Evolutionary conservation across 1,140 invertebrate species (phyloP), one percentile per base, ranked within the genome.

Genomic region (Helicoverpa zea): DNA sequence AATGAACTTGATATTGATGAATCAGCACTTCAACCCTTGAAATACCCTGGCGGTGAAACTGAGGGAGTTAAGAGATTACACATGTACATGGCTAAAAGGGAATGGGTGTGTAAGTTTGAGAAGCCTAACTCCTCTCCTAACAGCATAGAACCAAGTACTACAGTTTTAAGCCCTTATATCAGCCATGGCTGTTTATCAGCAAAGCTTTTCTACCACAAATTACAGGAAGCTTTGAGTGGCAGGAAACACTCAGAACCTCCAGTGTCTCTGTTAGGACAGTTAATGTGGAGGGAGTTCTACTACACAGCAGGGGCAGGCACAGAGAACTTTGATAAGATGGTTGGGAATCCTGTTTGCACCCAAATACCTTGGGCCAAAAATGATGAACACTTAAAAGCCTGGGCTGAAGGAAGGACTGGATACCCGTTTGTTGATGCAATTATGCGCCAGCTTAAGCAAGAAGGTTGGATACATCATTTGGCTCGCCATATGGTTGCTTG

Each of bases 391-490:
- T 88, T 97, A 16, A 95, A 96, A 84, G 97, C 97, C 13, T 97
- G 97, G 97, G 95, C 96, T 7, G 90, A 96, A 87, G 97, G 97
- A 29, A 95, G 94, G 81, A 98, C 97, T 11, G 97, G 97, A 0
- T 98, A 97, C 92, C 97, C 97, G 2, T 98, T 97, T 93, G 97
- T 98, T 79, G 97, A 98, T 96, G 97, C 97, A 29, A 97, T 97
- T 23, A 97, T 97, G 97, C 96, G 96, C 5, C 97, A 98, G 87
- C 88, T 98, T 9, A 95, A 96, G 68, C 95, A 97, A 86, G 97
- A 97, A 88, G 97, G 97, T 9, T 97, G 97, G 97, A 97, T 97
- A 70, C 97, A 98, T 89, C 97, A 97, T 89, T 93, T 97, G 78
- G 97, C 97, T 0, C 90, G 97, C 52, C 97, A 98, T 90, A 97